Base-by-base conservation (phyloP, 2,888 invertebrate species). In the Silvanus unidentatus region DNA sequence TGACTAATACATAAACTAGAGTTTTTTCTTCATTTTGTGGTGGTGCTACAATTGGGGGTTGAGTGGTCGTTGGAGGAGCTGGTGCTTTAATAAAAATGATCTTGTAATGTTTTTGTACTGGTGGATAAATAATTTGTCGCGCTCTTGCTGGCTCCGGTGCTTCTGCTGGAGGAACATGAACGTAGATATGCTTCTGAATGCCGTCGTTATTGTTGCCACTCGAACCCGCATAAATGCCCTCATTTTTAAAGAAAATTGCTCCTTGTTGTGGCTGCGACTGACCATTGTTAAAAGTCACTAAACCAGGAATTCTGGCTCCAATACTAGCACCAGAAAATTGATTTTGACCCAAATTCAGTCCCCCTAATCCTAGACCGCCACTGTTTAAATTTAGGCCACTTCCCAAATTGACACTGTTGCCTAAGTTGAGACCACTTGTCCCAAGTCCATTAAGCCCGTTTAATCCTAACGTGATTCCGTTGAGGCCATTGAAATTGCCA, bases 151-250 rank as follows among this genome's bases (percentile, higher is more conserved):
- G 75, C 64, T 83, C 82, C 59, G 83, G 80, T 9, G 83, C 87
- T 72, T 90, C 88, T 76, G 85, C 88, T 61, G 89, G 90, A 39
- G 91, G 89, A n/a, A 90, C 89, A 70, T 90, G 90, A 2, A 90
- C 90, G 77, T 90, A 91, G 68, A 88, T 88, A 76, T 88, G 89
- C 65, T 88, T 89, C 68, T 88, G 88, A 50, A 89, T n/a, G n/a
- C n/a, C n/a, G n/a, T n/a, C 83, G 16, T 86, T 73, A 8, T 22
- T 8, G 8, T 22, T 22, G 22, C 22, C 22, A 8, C 22, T 22
- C 22, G 22, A 22, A 8, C 22, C 16, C 4, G 37, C 12, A 37
- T 37, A 9, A 13, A 37, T n/a, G 12, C 37, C 37, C 13, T 10
- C 37, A 8, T 22, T 22, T 8, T 22, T 22, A 8, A 5, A 22